Evolutionary conservation across 2,797 vertebrate species (phyloP), one percentile per base, ranked within the genome.

Genomic region (Oreortyx pictus): DNA sequence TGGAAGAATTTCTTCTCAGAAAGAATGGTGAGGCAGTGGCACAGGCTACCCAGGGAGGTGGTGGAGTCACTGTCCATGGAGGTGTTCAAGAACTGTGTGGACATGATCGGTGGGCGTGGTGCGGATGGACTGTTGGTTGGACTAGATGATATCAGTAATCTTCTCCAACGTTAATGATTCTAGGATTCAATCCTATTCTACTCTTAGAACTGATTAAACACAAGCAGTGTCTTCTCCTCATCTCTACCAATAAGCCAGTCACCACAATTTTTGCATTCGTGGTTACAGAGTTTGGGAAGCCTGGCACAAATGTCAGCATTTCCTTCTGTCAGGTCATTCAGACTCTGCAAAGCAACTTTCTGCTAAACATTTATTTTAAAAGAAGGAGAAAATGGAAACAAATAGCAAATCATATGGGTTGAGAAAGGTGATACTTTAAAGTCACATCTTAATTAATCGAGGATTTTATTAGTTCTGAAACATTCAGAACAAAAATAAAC

Each of bases 171-270:
- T 52, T 52, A 29, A 52, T 52, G 50, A 10, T 52, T 52, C 27
- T 29, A 29, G 50, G 27, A 27, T 52, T 52, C 50, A 29, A 11
- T 52, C 29, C 50, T 29, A 8, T 52, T 52, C 50, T 29, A 17
- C 17, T 52, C 50, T 52, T 52, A 31, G 56, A 91, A 64, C 70
- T 1, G 5, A 77, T 72, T 43, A 79, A 84, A 86, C 71, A 73
- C 67, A 73, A 60, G 64, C 83, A 56, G 16, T 76, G n/a, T 79
- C 54, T 50, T 91, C 67, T 78, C 29, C 80, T 90, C 25, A 5
- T 60, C 91, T 93, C 91, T 82, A 88, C 47, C 35, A 79, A 31
- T 5, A 3, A 91, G 29, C 54, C 46, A 72, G 54, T 94, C 74
- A 54, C 17, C 20, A 78, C 59, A 66, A n/a, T 19, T 35, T 91